Conservation (phyloP, 2,888 invertebrate species). For the Timema cristinae region DNA sequence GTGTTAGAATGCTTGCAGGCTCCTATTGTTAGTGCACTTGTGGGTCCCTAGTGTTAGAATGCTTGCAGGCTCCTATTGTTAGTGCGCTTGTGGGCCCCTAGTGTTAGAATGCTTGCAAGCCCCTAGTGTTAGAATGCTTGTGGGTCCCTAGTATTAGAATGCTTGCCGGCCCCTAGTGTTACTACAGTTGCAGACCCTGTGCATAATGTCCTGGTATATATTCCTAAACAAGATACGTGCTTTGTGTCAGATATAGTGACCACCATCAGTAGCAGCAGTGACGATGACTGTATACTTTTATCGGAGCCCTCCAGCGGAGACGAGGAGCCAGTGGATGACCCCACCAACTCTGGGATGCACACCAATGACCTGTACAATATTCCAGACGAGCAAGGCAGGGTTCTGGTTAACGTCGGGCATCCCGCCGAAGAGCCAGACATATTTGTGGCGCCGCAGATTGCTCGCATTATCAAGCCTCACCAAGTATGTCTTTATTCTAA, state of each 20-base stretch:
- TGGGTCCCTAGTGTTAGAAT: too few relatives aligned
- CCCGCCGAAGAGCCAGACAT: slow-evolving; percentile 86
- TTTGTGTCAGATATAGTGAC: slow-evolving; percentile 60
- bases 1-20: too few relatives aligned
- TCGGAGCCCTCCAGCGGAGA: slow-evolving; percentile 78
- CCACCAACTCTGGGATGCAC: slow-evolving; percentile 87
- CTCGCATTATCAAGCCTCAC: slow-evolving; percentile 90
- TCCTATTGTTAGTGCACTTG: too few relatives aligned
- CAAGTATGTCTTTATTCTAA: slow-evolving; percentile 56
- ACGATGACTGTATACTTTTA: slow-evolving; percentile 83
- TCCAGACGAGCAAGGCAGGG: slow-evolving; percentile 87
- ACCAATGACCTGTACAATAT: slow-evolving; percentile 89
- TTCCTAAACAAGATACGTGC: neutral
- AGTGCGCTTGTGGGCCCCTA: too few relatives aligned
- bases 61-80: too few relatives aligned
- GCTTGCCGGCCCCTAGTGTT: too few relatives aligned
- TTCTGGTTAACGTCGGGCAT: slow-evolving; percentile 90
- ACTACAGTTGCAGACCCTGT: too few relatives aligned
- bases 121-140: too few relatives aligned
- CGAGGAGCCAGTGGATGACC: slow-evolving; percentile 77
- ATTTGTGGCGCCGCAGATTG: slow-evolving; percentile 87
- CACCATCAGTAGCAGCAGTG: slow-evolving; percentile 68
- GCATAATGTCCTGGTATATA: too few relatives aligned
- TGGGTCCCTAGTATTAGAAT: too few relatives aligned
- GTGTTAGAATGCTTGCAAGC: too few relatives aligned